Conservation (phyloP, 2,797 vertebrate species). For the Myiothlypis chrysogaster region DNA sequence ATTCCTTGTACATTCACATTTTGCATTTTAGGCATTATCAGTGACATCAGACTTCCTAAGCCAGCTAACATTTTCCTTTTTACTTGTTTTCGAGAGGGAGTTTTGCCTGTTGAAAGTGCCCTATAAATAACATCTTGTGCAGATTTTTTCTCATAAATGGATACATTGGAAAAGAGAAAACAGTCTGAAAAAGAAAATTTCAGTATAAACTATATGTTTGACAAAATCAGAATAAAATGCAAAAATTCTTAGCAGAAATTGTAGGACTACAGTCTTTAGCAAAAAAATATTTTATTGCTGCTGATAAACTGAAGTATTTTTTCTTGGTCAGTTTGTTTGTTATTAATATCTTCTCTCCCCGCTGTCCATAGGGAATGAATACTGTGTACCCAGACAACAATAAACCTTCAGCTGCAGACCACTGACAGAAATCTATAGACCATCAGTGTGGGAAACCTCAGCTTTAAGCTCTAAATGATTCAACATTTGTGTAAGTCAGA, state of each 20-base stretch:
- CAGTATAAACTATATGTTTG: not conserved
- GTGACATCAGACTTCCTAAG: not conserved
- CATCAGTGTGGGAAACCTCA: not conserved
- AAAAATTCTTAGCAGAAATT: not conserved
- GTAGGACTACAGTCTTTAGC: not conserved
- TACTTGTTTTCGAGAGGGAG: not conserved
- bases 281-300: not conserved
- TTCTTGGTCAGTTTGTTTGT: not conserved
- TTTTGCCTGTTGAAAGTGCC: not conserved
- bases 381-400: not conserved
- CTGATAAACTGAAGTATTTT: not conserved
- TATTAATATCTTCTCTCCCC: not conserved
- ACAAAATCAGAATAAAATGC: not conserved
- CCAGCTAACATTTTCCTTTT: not conserved
- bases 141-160: not conserved
- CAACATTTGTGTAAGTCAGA: conserved; percentile 27
- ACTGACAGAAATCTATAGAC: not conserved
- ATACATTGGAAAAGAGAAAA: not conserved
- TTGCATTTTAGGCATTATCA: not conserved
- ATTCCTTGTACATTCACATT: not conserved
- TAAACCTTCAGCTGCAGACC: not conserved
- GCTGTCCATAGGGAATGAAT: not conserved
- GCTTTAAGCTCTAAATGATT: conserved; percentile 1
- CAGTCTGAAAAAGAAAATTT: not conserved
- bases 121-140: not conserved